Base-by-base conservation (phyloP, 2,888 invertebrate genomes). In the Drosophila acutilabella region DNA sequence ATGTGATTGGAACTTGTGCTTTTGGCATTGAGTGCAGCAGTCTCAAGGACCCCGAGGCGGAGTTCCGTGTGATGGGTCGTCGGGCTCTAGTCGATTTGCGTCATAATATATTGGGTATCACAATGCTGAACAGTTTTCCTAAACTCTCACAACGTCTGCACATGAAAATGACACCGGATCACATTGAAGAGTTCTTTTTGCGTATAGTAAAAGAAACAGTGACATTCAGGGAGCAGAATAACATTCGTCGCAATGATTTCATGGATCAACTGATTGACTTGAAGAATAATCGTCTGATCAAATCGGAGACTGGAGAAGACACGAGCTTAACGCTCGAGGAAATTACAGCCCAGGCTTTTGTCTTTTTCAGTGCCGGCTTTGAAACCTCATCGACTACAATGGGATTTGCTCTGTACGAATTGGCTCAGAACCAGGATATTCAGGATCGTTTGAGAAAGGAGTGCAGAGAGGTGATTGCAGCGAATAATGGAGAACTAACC, bases 291-390 rank as follows among this genome's bases (percentile, higher is more conserved):
- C 38, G 48, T 0, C 0, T 51, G 4, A 50, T 68, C 0, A 78
- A 74, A 2, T 33, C 69, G 0, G 70, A 56, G 18, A 51, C 66
- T 0, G 77, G 54, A 4, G 77, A 80, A 20, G 50, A 40, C 13
- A 83, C 60, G 16, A 77, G 44, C 0, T 16, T 89, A 7, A 41
- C 92, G 1, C 88, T 93, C 2, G 91, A 93, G 4, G 81, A 94
- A 20, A 85, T 94, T 0, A 91, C 93, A 0, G 93, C 94, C 0
- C 94, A 95, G 61, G 93, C 94, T 5, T 92, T 94, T 42, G 90
- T 93, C 0, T 94, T 95, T 74, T 93, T 93, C 64, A 60, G 88
- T 1, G 94, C 93, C 44, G 94, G 94, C 1, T 94, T 93, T 51
- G 94, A 94, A 82, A 94, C 94, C 0, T 93, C 93, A 0, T 92